These are phyloP conservation scores for Bursaphelenchus mucronatus DNA, from an alignment of 1,140 invertebrate genomes.

Conservation along the genomic window DNA sequence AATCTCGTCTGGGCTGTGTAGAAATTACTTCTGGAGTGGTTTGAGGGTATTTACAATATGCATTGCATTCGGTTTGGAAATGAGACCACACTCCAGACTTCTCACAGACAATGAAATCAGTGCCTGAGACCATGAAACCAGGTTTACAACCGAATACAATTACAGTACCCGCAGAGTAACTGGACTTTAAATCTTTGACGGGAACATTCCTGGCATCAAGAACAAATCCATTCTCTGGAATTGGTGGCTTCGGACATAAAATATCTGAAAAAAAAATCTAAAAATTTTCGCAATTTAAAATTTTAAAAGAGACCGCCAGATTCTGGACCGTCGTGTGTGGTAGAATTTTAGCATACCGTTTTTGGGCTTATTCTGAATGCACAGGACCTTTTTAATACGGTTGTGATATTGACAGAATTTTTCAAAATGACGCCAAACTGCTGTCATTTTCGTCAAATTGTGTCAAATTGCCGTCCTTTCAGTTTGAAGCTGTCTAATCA, in stretches of 20 bases:
- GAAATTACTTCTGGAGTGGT: constrained; percentile 26
- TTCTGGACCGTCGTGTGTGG: too few species aligned
- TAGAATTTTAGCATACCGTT: too few species aligned
- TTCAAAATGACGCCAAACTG: too few species aligned
- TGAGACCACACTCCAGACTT: constrained; percentile 35
- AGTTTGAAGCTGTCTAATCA: too few species aligned
- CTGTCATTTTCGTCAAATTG: too few species aligned
- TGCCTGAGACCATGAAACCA: constrained; percentile 39
- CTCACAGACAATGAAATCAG: constrained; percentile 50
- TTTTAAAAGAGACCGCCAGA: too few species aligned
- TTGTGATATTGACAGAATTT: too few species aligned
- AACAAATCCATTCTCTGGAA: constrained; percentile 25
- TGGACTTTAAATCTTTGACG: background rate
- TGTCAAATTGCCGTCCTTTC: too few species aligned
- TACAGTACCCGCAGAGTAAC: constrained; percentile 33
- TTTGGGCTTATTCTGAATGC: too few species aligned
- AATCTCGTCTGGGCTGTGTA: constrained; percentile 25
- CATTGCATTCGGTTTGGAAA: constrained; percentile 28
- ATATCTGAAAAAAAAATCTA: constrained; percentile 32
- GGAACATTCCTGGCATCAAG: constrained; percentile 12
- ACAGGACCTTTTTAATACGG: too few species aligned
- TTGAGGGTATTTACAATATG: constrained; percentile 41
- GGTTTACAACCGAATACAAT: constrained; percentile 32
- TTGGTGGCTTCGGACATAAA: constrained; percentile 23
- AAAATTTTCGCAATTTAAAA: constrained; percentile 12